Percentiles rank a stretch among this genome's conserved stretches.
Evolutionary conservation across 2,113 vertebrate species (phyloP).

Genomic region (Pantherophis guttatus): DNA sequence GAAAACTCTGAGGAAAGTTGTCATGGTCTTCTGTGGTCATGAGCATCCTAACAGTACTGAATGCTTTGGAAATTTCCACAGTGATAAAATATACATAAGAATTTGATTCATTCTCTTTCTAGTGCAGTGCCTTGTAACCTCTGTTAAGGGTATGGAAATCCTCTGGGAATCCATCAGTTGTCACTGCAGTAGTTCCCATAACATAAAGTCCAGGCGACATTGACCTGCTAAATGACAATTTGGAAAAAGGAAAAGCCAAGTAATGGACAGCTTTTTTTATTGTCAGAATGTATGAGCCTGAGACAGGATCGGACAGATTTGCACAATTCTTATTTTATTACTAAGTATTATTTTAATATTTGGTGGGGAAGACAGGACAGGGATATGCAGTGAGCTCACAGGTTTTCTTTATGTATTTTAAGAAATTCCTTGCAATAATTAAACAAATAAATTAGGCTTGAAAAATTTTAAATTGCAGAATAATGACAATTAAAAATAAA

Average conservation of each 20-base stretch:
- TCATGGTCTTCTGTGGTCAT: neutral
- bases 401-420: neutral
- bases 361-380: neutral
- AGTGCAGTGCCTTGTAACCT: neutral
- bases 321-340: neutral
- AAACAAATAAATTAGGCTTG: too few relatives aligned
- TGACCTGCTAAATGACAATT: neutral
- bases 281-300: neutral
- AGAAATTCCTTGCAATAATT: neutral
- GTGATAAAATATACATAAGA: neutral
- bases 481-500: neutral
- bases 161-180: neutral
- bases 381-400: neutral
- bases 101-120: neutral
- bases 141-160: neutral
- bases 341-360: neutral
- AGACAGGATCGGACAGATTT: neutral
- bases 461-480: neutral
- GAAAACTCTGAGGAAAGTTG: neutral
- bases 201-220: neutral
- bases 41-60: neutral
- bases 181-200: neutral
- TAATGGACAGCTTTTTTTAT: neutral
- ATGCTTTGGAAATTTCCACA: neutral
- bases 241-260: neutral